phyloP scores from a whole-genome alignment of 2,888 invertebrate genomes.

The Philhelius pedissequus region DNA sequence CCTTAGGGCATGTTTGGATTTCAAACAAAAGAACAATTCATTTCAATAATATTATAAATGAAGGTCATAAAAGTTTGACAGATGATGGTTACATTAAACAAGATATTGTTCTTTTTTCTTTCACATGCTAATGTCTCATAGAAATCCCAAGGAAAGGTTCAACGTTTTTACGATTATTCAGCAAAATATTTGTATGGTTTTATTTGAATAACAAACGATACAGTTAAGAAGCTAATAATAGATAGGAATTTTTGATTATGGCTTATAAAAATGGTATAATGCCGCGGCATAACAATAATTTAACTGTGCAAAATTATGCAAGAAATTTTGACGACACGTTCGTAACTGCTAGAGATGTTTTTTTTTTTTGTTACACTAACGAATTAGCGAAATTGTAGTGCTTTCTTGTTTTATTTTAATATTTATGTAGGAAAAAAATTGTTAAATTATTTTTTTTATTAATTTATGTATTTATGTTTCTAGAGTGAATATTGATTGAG shows the following conservation, averaged over 20 bases:
- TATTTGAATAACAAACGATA: neutral
- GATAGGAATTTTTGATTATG: neutral
- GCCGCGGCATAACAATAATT: neutral
- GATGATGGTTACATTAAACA: neutral
- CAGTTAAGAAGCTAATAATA: constrained; percentile 3
- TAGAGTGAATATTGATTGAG: neutral
- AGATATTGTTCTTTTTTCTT: neutral
- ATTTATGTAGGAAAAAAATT: neutral
- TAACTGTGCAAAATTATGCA: constrained; percentile 2
- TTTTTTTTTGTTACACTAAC: neutral
- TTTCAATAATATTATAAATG: too few species aligned
- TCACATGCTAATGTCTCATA: neutral
- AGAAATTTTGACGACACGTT: neutral
- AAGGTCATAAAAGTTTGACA: neutral
- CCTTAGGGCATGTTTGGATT: too few species aligned
- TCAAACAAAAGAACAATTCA: too few species aligned
- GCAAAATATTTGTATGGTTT: too few species aligned
- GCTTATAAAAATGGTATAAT: neutral
- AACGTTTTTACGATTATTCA: constrained; percentile 1
- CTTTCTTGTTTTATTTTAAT: neutral
- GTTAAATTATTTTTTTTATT: neutral
- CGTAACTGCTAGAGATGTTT: neutral
- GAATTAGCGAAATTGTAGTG: neutral
- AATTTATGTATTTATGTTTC: neutral
- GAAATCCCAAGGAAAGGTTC: neutral